Conservation (phyloP, 2,797 vertebrate species). For the Caiman crocodilus region DNA sequence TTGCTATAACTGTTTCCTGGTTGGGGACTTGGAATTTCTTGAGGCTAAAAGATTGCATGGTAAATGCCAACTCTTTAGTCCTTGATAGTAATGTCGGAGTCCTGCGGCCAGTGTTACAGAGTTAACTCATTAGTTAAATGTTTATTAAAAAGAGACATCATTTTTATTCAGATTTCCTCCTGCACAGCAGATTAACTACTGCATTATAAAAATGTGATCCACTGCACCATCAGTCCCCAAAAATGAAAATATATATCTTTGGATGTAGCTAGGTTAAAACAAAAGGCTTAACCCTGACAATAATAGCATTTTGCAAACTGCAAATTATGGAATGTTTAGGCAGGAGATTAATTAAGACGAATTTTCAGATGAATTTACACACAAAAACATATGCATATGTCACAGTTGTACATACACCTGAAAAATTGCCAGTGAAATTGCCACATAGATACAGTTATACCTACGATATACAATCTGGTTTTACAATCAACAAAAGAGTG, state of each 20-base stretch:
- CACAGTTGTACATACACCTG: neutral
- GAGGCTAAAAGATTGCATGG: neutral
- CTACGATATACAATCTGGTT: neutral
- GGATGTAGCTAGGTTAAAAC: neutral
- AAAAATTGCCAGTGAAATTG: neutral
- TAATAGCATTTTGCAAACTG: rapidly evolving
- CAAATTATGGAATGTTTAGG: neutral
- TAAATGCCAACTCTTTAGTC: neutral
- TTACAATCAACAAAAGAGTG: neutral
- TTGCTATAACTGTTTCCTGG: neutral
- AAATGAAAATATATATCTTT: neutral
- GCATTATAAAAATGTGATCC: neutral
- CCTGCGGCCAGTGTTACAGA: neutral
- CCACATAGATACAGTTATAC: no score
- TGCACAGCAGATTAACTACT: neutral
- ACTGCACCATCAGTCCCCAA: neutral
- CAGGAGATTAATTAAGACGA: neutral
- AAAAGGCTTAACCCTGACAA: neutral
- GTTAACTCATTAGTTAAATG: neutral
- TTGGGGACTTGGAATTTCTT: neutral
- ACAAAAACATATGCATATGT: neutral
- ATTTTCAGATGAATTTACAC: neutral
- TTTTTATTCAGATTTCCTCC: neutral
- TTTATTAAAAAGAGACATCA: neutral
- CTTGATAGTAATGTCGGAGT: neutral